These are phyloP conservation scores for Heliconius eleuchia DNA, from an alignment of 1,140 invertebrate species.

Conservation along the genomic window DNA sequence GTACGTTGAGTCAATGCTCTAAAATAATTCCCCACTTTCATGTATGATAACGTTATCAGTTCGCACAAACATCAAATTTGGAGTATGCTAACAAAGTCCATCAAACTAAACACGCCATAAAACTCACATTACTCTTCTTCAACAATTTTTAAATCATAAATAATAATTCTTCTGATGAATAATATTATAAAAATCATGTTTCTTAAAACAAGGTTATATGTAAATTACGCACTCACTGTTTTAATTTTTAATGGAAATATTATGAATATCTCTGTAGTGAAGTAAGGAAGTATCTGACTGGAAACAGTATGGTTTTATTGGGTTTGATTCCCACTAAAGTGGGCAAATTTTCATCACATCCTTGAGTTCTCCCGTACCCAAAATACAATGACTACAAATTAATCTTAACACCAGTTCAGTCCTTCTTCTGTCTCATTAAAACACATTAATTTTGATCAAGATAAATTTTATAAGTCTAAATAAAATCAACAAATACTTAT, in stretches of 20 bases:
- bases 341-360: too few species aligned
- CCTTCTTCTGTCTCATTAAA: neutral
- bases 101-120: constrained; percentile 60
- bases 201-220: neutral
- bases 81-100: constrained; percentile 71
- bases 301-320: too few species aligned
- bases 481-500: neutral
- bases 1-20: constrained; percentile 68
- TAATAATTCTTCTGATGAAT: neutral
- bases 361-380: too few species aligned
- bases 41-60: constrained; percentile 61
- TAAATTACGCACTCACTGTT: neutral
- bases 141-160: neutral
- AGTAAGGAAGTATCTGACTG: neutral
- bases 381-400: too few species aligned
- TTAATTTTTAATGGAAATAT: neutral
- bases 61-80: constrained; percentile 69
- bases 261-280: neutral
- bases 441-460: neutral
- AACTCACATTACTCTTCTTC: constrained; percentile 22
- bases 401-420: too few species aligned
- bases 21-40: constrained; percentile 70
- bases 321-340: too few species aligned
- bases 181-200: neutral
- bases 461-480: neutral